Conservation (phyloP, 2,797 vertebrate species). For the Hoplostethus atlanticus region DNA sequence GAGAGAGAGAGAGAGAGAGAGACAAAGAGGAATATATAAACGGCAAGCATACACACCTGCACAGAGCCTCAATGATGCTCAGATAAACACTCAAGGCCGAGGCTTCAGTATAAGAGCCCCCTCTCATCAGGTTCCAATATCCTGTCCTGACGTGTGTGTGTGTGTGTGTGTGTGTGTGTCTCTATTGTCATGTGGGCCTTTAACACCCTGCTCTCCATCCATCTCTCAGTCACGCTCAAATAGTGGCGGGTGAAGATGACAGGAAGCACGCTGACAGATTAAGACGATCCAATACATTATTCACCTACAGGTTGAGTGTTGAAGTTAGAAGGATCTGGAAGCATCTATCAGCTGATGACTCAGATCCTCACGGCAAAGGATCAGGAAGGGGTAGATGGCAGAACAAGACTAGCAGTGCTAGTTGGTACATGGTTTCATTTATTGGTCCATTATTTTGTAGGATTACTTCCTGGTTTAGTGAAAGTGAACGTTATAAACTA, state of each 20-base stretch:
- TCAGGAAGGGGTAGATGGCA: background rate
- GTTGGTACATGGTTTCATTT: too few species aligned
- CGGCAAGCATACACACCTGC: constrained; percentile 56
- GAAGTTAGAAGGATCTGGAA: constrained; percentile 20
- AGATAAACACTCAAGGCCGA: constrained; percentile 61
- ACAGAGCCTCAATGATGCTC: constrained; percentile 37
- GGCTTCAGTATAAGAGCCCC: constrained; percentile 18
- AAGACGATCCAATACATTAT: constrained; percentile 60
- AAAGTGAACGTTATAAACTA: too few species aligned
- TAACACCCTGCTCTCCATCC: constrained; percentile 18
- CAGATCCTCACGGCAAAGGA: background rate
- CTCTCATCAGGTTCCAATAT: constrained; percentile 75
- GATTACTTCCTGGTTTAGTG: too few species aligned
- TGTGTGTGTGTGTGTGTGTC: constrained; percentile 14
- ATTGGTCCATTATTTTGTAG: too few species aligned
- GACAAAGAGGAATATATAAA: constrained; percentile 16
- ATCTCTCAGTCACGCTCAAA: constrained; percentile 54
- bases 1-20: constrained; percentile 29
- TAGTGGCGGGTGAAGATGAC: constrained; percentile 49
- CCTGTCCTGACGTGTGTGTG: constrained; percentile 32
- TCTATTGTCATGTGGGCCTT: constrained; percentile 38
- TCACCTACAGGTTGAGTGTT: constrained; percentile 48
- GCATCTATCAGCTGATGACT: constrained; percentile 1
- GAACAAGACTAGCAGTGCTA: too few species aligned
- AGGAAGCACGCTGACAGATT: constrained; percentile 49